A percentile compares a stretch with the other conserved stretches of the same genome.
Evolutionary conservation across 2,113 vertebrate genomes (phyloP).

Genomic region (Tychaedon coryphoeus): DNA sequence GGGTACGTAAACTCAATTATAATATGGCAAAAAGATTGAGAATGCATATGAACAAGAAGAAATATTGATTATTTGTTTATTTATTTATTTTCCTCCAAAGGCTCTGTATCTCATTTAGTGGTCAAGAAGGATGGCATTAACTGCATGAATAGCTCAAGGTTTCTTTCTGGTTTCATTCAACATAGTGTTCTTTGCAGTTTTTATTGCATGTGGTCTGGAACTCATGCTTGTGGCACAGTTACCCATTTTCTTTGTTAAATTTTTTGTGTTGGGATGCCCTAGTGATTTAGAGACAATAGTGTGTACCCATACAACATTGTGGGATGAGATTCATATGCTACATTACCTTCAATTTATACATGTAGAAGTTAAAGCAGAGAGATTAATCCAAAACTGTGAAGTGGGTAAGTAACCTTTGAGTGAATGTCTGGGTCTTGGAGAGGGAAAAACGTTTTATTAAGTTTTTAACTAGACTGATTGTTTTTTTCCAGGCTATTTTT

Average conservation of each 20-base stretch:
- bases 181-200: background rate
- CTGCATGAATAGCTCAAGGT: background rate
- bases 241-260: background rate
- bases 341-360: background rate
- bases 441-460: background rate
- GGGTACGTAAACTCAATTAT: background rate
- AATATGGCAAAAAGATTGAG: background rate
- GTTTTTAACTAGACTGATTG: background rate
- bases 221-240: background rate
- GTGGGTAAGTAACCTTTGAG: background rate
- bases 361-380: background rate
- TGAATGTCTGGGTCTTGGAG: background rate
- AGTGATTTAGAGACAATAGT: background rate
- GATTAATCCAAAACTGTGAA: background rate
- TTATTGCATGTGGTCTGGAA: background rate
- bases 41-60: accelerated
- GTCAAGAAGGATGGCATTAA: accelerated
- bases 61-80: background rate
- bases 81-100: background rate
- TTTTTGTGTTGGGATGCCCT: background rate
- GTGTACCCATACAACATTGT: background rate
- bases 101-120: background rate
- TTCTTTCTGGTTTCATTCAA: background rate
- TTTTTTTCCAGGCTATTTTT: background rate
- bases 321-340: background rate